Evolutionary conservation across 2,797 vertebrate genomes (phyloP).

Genomic region (Xenentodon cancila): DNA sequence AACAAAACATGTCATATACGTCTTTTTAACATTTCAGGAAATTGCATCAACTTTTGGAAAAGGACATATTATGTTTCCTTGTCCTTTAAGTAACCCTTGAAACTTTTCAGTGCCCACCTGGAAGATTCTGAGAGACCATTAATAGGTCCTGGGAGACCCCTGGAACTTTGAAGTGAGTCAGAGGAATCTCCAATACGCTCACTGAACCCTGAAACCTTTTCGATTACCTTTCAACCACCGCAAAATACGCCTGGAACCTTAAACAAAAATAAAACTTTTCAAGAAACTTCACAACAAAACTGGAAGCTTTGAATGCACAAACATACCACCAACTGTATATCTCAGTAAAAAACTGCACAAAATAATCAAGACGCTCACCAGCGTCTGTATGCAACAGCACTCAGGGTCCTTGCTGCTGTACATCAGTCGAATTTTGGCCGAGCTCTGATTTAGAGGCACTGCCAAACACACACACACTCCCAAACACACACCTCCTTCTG

Average conservation of each 20-base stretch:
- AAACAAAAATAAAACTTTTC: neutral
- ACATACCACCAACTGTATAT: conserved; percentile 12
- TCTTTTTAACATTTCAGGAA: too few species aligned
- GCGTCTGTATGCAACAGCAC: conserved; percentile 45
- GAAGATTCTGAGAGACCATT: neutral
- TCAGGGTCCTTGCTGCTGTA: conserved; percentile 63
- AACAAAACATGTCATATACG: too few species aligned
- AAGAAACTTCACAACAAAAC: neutral
- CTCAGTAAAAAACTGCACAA: conserved; percentile 31
- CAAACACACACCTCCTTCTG: conserved; percentile 46
- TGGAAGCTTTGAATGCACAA: conserved; percentile 3
- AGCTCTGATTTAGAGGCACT: conserved; percentile 70
- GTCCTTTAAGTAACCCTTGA: too few species aligned
- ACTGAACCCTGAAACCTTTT: neutral
- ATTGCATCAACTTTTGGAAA: too few species aligned
- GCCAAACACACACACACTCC: conserved; percentile 56
- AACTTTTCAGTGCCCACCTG: too few species aligned
- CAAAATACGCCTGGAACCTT: neutral
- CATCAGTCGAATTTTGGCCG: conserved; percentile 68
- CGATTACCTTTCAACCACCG: neutral
- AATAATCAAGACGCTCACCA: conserved; percentile 42
- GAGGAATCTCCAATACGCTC: neutral
- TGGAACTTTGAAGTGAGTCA: neutral
- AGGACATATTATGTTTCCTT: too few species aligned
- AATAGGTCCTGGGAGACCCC: neutral